phyloP scores from a whole-genome alignment of 2,888 invertebrate species.

The Andrena haemorrhoa region DNA sequence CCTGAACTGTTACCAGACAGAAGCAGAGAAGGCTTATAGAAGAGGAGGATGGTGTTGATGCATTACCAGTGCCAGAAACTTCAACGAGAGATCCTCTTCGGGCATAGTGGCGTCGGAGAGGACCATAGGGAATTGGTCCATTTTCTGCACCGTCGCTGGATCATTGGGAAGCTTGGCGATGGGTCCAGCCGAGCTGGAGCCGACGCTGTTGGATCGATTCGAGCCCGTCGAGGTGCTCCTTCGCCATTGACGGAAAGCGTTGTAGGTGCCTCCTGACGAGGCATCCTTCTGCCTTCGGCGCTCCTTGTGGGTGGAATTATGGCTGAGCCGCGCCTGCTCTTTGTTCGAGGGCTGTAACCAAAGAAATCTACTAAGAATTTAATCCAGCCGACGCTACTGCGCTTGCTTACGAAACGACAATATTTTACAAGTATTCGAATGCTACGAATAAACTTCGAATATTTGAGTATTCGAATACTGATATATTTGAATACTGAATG shows the following conservation, averaged over 20 bases:
- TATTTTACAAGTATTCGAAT: too few species aligned
- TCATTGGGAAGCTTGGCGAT: conserved; percentile 64
- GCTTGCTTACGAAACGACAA: neutral
- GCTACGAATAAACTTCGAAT: too few species aligned
- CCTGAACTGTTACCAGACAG: too few species aligned
- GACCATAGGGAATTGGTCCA: conserved; percentile 80
- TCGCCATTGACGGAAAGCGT: conserved; percentile 81
- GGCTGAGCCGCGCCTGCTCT: conserved; percentile 70
- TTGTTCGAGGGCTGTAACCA: conserved; percentile 77
- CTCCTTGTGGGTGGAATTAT: conserved; percentile 73
- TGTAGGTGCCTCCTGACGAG: conserved; percentile 67
- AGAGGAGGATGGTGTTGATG: neutral
- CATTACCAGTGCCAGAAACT: conserved; percentile 84
- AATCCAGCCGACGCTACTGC: conserved; percentile 59
- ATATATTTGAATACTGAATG: too few species aligned
- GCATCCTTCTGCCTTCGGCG: conserved; percentile 73
- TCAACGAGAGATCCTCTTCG: conserved; percentile 81
- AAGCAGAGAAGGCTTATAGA: too few species aligned
- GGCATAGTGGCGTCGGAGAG: conserved; percentile 80
- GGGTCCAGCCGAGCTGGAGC: conserved; percentile 60
- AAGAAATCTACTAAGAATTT: conserved; percentile 74
- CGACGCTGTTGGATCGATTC: conserved; percentile 70
- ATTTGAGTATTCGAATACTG: too few species aligned
- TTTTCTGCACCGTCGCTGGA: conserved; percentile 67
- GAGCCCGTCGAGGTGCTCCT: conserved; percentile 72